Percentiles rank a stretch among this genome's conserved stretches.
phyloP scores from a whole-genome alignment of 53 echinoderm and acorn worm genomes.

The Echinarachnius parma region DNA sequence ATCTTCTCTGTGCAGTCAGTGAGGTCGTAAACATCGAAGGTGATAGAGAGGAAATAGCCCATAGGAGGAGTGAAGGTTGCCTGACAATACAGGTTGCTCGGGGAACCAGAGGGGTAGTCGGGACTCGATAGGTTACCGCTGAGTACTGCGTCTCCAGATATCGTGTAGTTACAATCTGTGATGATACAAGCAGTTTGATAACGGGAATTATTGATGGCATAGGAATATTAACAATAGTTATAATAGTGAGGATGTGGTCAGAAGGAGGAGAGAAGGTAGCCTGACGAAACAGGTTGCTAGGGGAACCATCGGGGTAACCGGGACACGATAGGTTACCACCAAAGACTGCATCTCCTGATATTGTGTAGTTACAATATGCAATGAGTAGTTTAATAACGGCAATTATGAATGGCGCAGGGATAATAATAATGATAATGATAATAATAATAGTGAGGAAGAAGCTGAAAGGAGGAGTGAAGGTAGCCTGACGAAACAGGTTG shows the following conservation, averaged over 20 bases:
- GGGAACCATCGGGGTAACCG: constrained; percentile 4
- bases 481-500: not conserved
- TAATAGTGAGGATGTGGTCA: not conserved
- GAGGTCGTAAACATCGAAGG: constrained; percentile 4
- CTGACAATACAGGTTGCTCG: not conserved
- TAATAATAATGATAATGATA: too few relatives aligned
- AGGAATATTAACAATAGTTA: too few relatives aligned
- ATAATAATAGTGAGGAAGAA: not conserved
- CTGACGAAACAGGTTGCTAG: not conserved
- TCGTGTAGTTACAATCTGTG: too few relatives aligned
- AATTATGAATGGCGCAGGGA: too few relatives aligned
- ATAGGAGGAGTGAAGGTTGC: not conserved
- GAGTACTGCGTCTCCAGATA: not conserved
- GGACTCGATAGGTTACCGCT: not conserved
- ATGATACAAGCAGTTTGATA: too few relatives aligned
- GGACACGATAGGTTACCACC: constrained; percentile 5
- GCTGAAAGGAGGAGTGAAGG: not conserved
- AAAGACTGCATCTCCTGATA: not conserved
- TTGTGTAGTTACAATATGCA: constrained; percentile 16
- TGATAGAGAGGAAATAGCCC: not conserved
- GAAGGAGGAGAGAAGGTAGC: not conserved
- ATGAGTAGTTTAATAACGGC: too few relatives aligned
- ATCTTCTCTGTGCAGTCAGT: constrained; percentile 8
- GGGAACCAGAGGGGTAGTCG: not conserved
- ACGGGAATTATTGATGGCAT: too few relatives aligned